Evolutionary conservation across 2,888 invertebrate genomes (phyloP).

Genomic region (Stenodema calcarata): DNA sequence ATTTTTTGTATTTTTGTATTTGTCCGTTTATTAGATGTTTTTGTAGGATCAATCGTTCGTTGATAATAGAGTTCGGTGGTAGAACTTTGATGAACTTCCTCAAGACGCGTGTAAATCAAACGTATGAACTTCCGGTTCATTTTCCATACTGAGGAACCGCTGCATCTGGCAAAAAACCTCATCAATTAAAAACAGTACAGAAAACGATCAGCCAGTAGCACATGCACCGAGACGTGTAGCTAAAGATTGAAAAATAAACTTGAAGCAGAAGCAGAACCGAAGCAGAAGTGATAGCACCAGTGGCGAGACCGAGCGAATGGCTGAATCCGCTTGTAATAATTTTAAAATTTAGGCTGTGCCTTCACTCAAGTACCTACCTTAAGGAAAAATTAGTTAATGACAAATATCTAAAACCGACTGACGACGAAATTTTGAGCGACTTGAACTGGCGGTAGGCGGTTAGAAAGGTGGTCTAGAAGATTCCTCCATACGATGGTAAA

Average conservation of each 20-base stretch:
- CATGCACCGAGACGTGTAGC: slow-evolving; percentile 54
- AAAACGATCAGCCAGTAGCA: slow-evolving; percentile 48
- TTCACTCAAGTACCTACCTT: slow-evolving; percentile 58
- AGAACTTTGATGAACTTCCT: no score
- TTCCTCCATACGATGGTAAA: no score
- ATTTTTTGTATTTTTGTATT: no score
- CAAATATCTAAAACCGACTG: slow-evolving; percentile 57
- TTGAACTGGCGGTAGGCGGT: no score
- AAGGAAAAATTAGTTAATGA: slow-evolving; percentile 57
- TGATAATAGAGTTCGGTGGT: no score
- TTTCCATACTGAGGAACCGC: no score
- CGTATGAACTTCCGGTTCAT: no score
- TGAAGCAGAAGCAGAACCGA: slow-evolving; percentile 50
- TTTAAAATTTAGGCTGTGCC: slow-evolving; percentile 59
- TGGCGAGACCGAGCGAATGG: neutral
- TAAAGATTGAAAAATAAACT: slow-evolving; percentile 32
- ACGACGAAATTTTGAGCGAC: slow-evolving; percentile 57
- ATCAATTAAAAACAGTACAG: slow-evolving; percentile 50
- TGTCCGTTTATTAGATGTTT: no score
- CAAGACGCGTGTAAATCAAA: no score
- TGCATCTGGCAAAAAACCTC: no score
- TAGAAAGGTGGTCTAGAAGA: no score
- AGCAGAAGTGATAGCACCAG: slow-evolving; percentile 55
- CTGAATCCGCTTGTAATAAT: slow-evolving; percentile 56
- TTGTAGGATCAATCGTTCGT: no score